Base-by-base conservation (phyloP, 2,888 invertebrate species). In the Graphium colonna region DNA sequence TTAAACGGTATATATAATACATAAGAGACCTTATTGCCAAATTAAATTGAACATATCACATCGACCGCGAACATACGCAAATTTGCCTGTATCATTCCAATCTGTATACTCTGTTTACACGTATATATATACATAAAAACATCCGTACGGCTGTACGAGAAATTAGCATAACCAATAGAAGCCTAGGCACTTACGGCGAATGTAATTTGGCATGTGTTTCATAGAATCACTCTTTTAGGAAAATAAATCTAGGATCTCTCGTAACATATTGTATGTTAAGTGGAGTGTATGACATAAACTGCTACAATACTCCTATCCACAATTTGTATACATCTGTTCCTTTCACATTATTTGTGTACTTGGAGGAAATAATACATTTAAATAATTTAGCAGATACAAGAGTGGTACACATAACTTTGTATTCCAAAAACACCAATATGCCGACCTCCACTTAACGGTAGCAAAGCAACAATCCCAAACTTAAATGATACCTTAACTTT, bases 131-230 rank as follows among this genome's bases (percentile, higher is more conserved):
- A 31, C 18, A 36, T 18, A 41, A 31, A n/a, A 36, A 33, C 2
- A 39, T 13, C 12, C 7, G 10, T 8, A 41, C 21, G 9, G 8
- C 12, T 3, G 40, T 36, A 31, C 26, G 18, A 44, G 36, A 43
- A 13, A 21, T 53, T 50, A 54, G 52, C 60, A 60, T 60, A 54
- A 60, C 61, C 59, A 63, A 62, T 64, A 73, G 61, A 77, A 81
- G 75, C 78, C 80, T 79, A 86, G 85, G 85, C 84, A 85, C 84
- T 82, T 81, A 77, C 73, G 82, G 83, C 75, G 75, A 77, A 79
- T 69, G 71, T 71, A 66, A 74, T 73, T 81, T 79, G 77, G 79
- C 78, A 75, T 76, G 64, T 65, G 28, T 51, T 60, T 52, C 36
- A 28, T 33, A 21, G 39, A 47, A 50, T 57, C 51, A 46, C 57